Evolutionary conservation across 2,113 vertebrate species (phyloP).

Genomic region (Oncorhynchus nerka): DNA sequence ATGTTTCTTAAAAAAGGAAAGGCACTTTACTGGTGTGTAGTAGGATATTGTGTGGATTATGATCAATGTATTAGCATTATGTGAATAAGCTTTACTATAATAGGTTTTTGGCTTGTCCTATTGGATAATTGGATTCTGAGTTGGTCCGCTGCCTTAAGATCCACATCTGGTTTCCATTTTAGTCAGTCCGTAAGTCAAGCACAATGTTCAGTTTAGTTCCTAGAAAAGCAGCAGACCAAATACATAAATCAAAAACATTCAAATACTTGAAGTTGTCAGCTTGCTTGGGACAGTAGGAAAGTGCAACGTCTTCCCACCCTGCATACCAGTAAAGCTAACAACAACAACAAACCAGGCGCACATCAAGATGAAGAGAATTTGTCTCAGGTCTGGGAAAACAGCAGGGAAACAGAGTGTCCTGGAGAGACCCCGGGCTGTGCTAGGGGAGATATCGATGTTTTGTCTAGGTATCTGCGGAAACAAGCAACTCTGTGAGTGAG

Average conservation of each 20-base stretch:
- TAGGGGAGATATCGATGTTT: conserved; percentile 26
- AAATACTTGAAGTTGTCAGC: too few relatives aligned
- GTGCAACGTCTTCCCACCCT: too few relatives aligned
- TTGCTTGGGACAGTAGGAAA: too few relatives aligned
- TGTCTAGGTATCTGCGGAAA: conserved; percentile 18
- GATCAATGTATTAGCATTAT: not conserved
- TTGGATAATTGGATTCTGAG: not conserved
- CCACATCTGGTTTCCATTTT: not conserved
- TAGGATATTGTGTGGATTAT: not conserved
- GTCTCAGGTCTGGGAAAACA: not conserved
- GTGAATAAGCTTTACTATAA: not conserved
- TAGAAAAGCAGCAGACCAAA: not conserved
- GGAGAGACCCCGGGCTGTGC: not conserved
- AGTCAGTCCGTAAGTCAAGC: not conserved
- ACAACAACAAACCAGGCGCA: too few relatives aligned
- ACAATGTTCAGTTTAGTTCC: not conserved
- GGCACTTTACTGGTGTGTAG: too few relatives aligned
- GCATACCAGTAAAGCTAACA: too few relatives aligned
- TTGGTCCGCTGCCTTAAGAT: not conserved
- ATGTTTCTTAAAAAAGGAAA: not conserved
- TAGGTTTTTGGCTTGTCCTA: not conserved
- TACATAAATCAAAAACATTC: too few relatives aligned
- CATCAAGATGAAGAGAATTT: not conserved
- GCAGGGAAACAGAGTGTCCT: not conserved
- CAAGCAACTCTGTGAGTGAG: not conserved